Evolutionary conservation across 2,888 invertebrate species (phyloP), one percentile per base, ranked within the genome.

Genomic region (Eulithis testata): DNA sequence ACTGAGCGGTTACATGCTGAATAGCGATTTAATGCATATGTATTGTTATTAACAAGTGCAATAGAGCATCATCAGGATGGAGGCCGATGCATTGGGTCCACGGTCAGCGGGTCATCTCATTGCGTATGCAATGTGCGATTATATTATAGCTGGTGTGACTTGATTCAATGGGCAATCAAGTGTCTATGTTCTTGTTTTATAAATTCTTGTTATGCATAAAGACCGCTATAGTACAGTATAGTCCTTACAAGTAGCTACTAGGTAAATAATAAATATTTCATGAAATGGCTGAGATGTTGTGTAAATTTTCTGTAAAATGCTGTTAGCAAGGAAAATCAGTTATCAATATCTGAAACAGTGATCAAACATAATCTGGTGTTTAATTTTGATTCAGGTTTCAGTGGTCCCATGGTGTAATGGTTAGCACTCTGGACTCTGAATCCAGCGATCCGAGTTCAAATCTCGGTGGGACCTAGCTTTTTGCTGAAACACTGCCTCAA

Each of bases 391-490:
- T 0, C 0, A 0, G 0, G 0, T 0, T 0, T 4, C 65, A 76
- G 68, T 73, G 95, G 95, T 95, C 92, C 95, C 95, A 95, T 95
- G 95, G 95, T 95, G 95, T 95, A 95, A 95, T 94, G 95, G 95
- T 95, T 94, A 95, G 95, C 95, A 95, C 95, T 95, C 95, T 95
- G 95, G 95, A 95, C 95, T 95, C 94, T 95, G 95, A 95, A 95
- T 95, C 95, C 95, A 95, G 95, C 95, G 95, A 95, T 95, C 95
- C 95, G 95, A 95, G 95, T 95, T 95, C 95, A 95, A 95, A 95
- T 95, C 95, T 95, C 95, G 95, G 95, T 95, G 95, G 95, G 93
- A 95, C 95, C 95, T 91, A 80, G 31, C 53, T 77, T 77, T 77
- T 79, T 78, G 66, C 11, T 11, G 2, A 51, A 60, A 11, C 14